Evolutionary conservation across 2,888 invertebrate species (phyloP).

Genomic region (Busseola fusca): DNA sequence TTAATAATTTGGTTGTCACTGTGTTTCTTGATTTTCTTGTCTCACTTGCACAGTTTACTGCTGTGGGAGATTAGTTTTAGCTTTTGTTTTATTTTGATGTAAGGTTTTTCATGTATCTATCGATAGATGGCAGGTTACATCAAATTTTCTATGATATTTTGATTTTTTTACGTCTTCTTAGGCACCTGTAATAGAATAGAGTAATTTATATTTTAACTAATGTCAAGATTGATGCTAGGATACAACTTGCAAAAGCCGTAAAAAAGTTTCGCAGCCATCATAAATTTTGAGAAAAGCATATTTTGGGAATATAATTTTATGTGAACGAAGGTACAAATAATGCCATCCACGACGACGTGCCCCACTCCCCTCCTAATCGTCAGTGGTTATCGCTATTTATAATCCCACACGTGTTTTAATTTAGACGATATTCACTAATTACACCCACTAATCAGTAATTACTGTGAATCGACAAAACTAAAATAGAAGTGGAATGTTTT

Average conservation of each 20-base stretch:
- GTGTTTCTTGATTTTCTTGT: slow-evolving; percentile 29
- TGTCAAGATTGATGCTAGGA: not conserved
- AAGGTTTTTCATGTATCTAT: not conserved
- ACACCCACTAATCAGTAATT: too few species aligned
- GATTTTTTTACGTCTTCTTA: not conserved
- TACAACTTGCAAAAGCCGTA: not conserved
- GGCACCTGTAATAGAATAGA: not conserved
- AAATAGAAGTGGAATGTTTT: too few species aligned
- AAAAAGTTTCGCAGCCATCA: not conserved
- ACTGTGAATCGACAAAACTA: too few species aligned
- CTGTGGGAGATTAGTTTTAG: not conserved
- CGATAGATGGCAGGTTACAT: not conserved
- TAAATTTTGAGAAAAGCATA: not conserved
- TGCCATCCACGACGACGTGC: too few species aligned
- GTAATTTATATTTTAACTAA: not conserved
- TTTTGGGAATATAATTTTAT: not conserved
- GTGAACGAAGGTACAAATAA: not conserved
- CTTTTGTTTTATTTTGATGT: not conserved
- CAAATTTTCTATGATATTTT: not conserved
- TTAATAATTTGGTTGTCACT: slow-evolving; percentile 26
- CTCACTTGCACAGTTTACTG: not conserved
- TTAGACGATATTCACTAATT: too few species aligned
- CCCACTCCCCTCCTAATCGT: too few species aligned
- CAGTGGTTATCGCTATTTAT: too few species aligned
- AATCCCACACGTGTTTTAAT: too few species aligned